Evolutionary conservation across 2,888 invertebrate species (phyloP), one percentile per base, ranked within the genome.

Genomic region (Heliconius ismenius): DNA sequence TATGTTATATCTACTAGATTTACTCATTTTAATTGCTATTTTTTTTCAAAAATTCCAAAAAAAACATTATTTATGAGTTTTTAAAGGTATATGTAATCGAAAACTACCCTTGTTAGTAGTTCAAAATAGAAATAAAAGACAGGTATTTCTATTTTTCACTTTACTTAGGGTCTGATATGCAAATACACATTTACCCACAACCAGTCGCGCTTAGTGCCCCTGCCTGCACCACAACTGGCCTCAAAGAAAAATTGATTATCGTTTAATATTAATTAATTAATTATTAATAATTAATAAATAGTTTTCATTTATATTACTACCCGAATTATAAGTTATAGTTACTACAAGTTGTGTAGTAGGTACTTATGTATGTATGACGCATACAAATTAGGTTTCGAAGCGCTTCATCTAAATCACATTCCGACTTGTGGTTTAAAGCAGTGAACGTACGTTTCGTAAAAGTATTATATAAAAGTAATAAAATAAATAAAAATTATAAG

Each of bases 401-500:
- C 13, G 2, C 24, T 32, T 58, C 15, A 36, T 70, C 70, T 58
- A 36, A 32, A 70, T 70, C 70, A 70, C 58, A 54, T 70, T 32
- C 15, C 10, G 28, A n/a, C 13, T 6, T 15, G 70, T 58, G 21
- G 1, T 54, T 15, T 32, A 9, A 15, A 7, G 58, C 15, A 70
- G 28, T 58, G 7, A 58, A 58, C 70, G 70, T 70, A 32, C 3
- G 15, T 32, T 70, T 32, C 7, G 58, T 32, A 32, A 54, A n/a
- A 32, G 10, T 1, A 54, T 54, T 28, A 26, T 58, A 70, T 21
- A 28, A 58, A 24, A 3, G 7, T n/a, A 39, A 67, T 3, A 39
- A 24, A 39, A 39, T 67, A 67, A 67, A 43, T 26, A 24, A 15
- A 67, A 24, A 2, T 9, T 67, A 39, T 67, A 24, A 67, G 67